phyloP scores from a whole-genome alignment of 2,113 vertebrate species.

The Limnothrissa miodon region DNA sequence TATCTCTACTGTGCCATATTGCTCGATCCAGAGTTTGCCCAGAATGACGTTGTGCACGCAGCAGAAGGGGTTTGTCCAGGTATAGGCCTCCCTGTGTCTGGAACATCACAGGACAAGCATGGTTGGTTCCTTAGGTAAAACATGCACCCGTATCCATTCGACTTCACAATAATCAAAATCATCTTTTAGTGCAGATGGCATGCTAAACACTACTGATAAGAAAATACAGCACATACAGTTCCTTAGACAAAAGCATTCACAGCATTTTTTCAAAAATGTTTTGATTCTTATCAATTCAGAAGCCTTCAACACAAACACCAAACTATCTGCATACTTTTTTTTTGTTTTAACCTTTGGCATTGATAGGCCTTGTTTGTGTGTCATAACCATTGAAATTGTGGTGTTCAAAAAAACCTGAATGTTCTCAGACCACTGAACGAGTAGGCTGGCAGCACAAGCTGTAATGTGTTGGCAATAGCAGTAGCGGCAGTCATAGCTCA shows the following conservation, averaged over 20 bases:
- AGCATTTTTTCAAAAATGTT: too few species aligned
- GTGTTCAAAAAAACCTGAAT: too few species aligned
- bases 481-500: constrained; percentile 65
- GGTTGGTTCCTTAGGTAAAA: neutral
- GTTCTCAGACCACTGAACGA: too few species aligned
- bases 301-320: too few species aligned
- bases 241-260: too few species aligned
- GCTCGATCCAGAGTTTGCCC: constrained; percentile 96
- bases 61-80: constrained; percentile 94
- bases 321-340: too few species aligned
- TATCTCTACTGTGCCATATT: constrained; percentile 90
- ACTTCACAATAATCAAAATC: neutral
- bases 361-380: too few species aligned
- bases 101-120: constrained; percentile 22
- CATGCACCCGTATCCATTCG: neutral
- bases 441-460: too few species aligned
- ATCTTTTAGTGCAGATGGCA: neutral
- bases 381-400: too few species aligned
- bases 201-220: neutral
- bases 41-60: constrained; percentile 96
- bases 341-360: too few species aligned
- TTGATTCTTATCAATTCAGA: too few species aligned
- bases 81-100: constrained; percentile 91
- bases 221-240: neutral
- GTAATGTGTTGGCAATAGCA: neutral